Evolutionary conservation across 2,113 vertebrate species (phyloP).

Genomic region (Scatophagus argus): DNA sequence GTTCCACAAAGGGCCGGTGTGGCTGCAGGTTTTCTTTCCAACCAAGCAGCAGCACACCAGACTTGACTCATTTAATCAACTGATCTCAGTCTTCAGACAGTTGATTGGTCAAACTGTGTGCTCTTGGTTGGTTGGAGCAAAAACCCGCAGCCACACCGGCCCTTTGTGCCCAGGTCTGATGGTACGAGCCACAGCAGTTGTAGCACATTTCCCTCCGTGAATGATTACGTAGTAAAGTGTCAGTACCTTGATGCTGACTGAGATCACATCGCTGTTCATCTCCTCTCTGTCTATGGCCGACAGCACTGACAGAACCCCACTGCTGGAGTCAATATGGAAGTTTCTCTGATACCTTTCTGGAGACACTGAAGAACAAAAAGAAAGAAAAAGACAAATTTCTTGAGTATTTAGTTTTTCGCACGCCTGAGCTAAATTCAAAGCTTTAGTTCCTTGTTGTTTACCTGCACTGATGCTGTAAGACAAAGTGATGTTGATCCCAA

Average conservation of each 20-base stretch:
- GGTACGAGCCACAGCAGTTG: too few relatives aligned
- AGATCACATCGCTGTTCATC: conserved; percentile 55
- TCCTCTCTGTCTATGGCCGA: conserved; percentile 82
- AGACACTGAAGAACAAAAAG: conserved; percentile 80
- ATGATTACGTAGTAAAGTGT: background rate
- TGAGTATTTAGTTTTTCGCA: background rate
- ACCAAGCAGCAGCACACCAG: too few relatives aligned
- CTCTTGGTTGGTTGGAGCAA: too few relatives aligned
- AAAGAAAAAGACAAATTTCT: background rate
- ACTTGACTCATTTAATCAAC: too few relatives aligned
- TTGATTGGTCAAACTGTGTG: too few relatives aligned
- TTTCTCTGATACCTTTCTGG: conserved; percentile 55
- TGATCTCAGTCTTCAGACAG: too few relatives aligned
- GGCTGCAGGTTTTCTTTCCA: too few relatives aligned
- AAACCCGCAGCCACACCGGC: too few relatives aligned
- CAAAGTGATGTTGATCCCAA: conserved; percentile 82
- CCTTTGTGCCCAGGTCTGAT: too few relatives aligned
- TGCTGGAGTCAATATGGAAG: conserved; percentile 67
- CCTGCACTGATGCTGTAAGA: conserved; percentile 81
- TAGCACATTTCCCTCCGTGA: too few relatives aligned
- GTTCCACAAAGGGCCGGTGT: too few relatives aligned
- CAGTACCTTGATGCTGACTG: conserved; percentile 83
- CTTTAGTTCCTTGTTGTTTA: conserved; percentile 4
- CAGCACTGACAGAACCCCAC: conserved; percentile 76
- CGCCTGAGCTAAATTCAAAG: background rate